Base-by-base conservation (phyloP, 2,888 invertebrate species). In the Congeria kusceri region DNA sequence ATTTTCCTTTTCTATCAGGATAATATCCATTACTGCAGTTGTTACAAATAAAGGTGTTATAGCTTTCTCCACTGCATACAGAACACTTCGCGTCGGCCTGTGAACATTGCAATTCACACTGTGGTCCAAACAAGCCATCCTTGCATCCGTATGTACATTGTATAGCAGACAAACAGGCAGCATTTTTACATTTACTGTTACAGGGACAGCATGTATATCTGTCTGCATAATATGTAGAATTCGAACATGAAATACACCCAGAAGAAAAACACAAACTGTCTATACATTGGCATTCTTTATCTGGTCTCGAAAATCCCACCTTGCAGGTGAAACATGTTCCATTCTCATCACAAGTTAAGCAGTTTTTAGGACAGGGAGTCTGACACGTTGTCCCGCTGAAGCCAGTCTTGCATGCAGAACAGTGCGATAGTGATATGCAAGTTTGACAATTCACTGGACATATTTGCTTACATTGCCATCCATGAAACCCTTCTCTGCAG, bases 121-220 rank as follows among this genome's bases (percentile, higher is more conserved):
- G 23, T 23, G 32, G 23, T 15, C 44, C 20, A 23, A 20, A 62
- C 4, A 39, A 62, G 1, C 62, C 62, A n/a, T 32, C 32, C 3
- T 15, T 18, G 20, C 62, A 62, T 39, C 62, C 62, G 23, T 62
- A 23, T 15, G 62, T 39, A 28, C 62, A 62, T 15, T 62, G 32
- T n/a, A 20, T 2, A 20, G 3, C 44, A 2, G 62, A 62, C 4
- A 5, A 3, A n/a, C 62, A 62, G 18, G 15, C 7, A 3, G 7
- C 32, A 23, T 62, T 3, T 62, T 39, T 39, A 62, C 62, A 62
- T 1, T 27, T 32, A 20, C 62, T 62, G n/a, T 44, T 39, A 18
- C 62, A 62, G 3, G 15, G 62, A 44, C 62, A 62, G 39, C 62
- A 62, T 20, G 44, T 20, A 29, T 18, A 32, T n/a, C 23, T 23